These are phyloP conservation scores for Halcyon senegalensis DNA, from an alignment of 2,113 vertebrate species.

Conservation along the genomic window DNA sequence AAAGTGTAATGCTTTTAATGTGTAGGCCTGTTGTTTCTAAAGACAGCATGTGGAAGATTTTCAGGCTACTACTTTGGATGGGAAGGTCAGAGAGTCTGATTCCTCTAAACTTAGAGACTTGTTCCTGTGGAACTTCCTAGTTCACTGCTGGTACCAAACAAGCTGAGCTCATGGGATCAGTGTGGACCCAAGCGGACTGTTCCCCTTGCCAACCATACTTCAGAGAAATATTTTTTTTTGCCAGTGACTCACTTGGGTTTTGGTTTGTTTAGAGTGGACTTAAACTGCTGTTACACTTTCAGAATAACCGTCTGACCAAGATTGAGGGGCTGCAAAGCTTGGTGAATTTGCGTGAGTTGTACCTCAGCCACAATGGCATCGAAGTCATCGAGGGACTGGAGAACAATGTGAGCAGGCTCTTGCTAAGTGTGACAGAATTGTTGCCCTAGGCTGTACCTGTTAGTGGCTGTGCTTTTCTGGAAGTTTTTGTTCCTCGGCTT, in stretches of 20 bases:
- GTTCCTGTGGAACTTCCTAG: not conserved
- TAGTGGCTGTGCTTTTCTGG: not conserved
- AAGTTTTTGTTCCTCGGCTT: not conserved
- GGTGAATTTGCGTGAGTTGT: slow-evolving; percentile 90
- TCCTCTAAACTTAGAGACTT: not conserved
- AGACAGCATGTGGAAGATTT: not conserved
- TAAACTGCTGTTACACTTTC: not conserved
- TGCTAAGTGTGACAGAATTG: no score
- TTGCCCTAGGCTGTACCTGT: not conserved
- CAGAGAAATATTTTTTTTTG: not conserved
- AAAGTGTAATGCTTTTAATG: rapidly evolving
- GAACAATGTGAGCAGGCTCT: slow-evolving; percentile 87
- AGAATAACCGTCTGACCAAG: slow-evolving; percentile 98
- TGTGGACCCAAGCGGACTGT: not conserved
- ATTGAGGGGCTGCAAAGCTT: slow-evolving; percentile 93
- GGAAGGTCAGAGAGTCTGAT: not conserved
- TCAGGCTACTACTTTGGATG: not conserved
- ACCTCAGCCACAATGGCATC: slow-evolving; percentile 97
- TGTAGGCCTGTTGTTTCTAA: not conserved
- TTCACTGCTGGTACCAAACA: rapidly evolving
- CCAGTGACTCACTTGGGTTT: rapidly evolving
- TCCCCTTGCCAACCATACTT: not conserved
- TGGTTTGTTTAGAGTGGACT: not conserved
- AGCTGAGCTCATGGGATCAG: not conserved
- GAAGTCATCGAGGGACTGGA: slow-evolving; percentile 97